A percentile compares a stretch with the other conserved stretches of the same genome.
phyloP scores from a whole-genome alignment of 2,113 vertebrate species.

The Percopsis transmontana region DNA sequence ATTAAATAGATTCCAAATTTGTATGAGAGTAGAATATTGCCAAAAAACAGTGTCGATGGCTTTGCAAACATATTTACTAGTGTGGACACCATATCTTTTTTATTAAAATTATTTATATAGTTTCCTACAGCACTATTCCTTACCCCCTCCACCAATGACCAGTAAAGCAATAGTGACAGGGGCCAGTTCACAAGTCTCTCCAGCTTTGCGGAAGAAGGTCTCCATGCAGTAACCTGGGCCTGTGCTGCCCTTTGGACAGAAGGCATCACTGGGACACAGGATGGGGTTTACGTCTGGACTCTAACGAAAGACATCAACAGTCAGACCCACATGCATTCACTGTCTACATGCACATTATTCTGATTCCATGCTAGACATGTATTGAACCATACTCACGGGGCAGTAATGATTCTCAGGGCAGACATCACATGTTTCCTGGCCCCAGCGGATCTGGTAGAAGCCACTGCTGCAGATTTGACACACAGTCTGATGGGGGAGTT shows the following conservation, averaged over 20 bases:
- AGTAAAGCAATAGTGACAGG: conserved; percentile 82
- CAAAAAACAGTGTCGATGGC: no score
- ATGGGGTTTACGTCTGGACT: conserved; percentile 85
- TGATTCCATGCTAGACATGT: not conserved
- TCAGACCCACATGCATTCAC: conserved; percentile 4
- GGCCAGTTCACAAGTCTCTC: conserved; percentile 82
- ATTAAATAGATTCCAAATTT: no score
- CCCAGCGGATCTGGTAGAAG: conserved; percentile 80
- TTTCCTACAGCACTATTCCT: conserved; percentile 23
- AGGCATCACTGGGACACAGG: conserved; percentile 83
- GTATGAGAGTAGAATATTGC: no score
- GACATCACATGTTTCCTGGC: conserved; percentile 80
- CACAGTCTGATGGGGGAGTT: conserved; percentile 65
- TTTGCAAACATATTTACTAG: no score
- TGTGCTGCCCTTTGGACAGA: conserved; percentile 83
- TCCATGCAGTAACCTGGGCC: conserved; percentile 87
- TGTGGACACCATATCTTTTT: not conserved
- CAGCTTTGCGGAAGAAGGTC: conserved; percentile 83
- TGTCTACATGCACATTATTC: not conserved
- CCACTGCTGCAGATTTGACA: conserved; percentile 83
- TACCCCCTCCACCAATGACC: conserved; percentile 78
- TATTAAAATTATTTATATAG: not conserved
- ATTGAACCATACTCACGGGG: conserved; percentile 77
- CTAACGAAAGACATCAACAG: conserved; percentile 63
- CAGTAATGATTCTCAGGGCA: conserved; percentile 89